phyloP scores from a whole-genome alignment of 2,888 invertebrate genomes.

The Fissipunctia ypsillon region DNA sequence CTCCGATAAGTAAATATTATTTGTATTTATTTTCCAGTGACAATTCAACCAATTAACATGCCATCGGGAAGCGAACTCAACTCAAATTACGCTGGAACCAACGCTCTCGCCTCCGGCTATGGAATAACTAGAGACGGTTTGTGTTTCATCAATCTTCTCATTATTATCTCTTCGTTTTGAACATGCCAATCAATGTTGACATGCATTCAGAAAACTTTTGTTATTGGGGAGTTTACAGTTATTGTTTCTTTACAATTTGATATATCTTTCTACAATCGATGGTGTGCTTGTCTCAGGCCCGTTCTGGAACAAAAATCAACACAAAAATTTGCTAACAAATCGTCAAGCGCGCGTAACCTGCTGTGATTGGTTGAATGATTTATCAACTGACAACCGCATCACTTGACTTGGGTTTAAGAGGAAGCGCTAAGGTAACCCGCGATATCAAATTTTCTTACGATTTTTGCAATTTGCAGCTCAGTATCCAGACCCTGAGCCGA shows the following conservation, averaged over 20 bases:
- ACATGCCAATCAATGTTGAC: conserved; percentile 29
- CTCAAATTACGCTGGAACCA: conserved; percentile 65
- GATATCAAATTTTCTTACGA: no score
- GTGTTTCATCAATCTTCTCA: conserved; percentile 48
- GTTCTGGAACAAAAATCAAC: no score
- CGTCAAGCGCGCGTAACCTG: not conserved
- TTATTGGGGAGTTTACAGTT: not conserved
- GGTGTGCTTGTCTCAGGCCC: not conserved
- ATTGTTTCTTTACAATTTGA: conserved; percentile 1
- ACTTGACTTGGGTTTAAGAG: not conserved
- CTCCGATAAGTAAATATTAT: conserved; percentile 42
- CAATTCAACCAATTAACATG: conserved; percentile 71
- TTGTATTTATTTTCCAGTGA: conserved; percentile 65
- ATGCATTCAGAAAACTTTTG: conserved; percentile 7
- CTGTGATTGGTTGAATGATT: no score
- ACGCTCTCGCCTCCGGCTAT: conserved; percentile 74
- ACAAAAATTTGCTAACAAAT: not conserved
- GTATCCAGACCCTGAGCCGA: no score
- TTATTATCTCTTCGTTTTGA: conserved; percentile 28
- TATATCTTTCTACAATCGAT: not conserved
- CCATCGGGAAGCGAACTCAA: conserved; percentile 73
- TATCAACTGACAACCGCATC: not conserved
- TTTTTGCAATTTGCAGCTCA: no score
- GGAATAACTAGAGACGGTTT: conserved; percentile 74
- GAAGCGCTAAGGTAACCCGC: no score